These are phyloP conservation scores for Meganola albula DNA, from an alignment of 2,888 invertebrate genomes.

Conservation along the genomic window DNA sequence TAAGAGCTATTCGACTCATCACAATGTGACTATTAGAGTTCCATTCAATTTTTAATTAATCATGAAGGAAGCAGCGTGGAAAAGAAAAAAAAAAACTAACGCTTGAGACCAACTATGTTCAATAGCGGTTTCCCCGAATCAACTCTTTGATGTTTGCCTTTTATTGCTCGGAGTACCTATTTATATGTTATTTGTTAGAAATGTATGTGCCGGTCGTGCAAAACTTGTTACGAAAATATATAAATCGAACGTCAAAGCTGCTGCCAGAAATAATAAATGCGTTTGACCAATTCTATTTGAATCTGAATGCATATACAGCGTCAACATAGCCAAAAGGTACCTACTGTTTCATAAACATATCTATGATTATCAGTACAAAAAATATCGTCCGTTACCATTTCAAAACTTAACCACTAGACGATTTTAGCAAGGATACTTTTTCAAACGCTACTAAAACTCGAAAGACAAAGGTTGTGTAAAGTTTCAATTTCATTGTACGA, in stretches of 20 bases:
- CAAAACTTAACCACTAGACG: too few relatives aligned
- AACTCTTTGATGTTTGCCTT: slow-evolving; percentile 59
- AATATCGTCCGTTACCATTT: too few relatives aligned
- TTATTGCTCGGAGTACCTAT: slow-evolving; percentile 54
- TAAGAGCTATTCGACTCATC: slow-evolving; percentile 70
- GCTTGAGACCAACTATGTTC: slow-evolving; percentile 36
- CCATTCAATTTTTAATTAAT: slow-evolving; percentile 66
- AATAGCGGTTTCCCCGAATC: slow-evolving; percentile 46
- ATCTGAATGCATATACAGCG: too few relatives aligned
- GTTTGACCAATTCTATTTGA: too few relatives aligned
- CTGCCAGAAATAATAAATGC: slow-evolving; percentile 47
- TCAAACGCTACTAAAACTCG: too few relatives aligned
- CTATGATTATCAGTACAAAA: too few relatives aligned
- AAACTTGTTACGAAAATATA: slow-evolving; percentile 45
- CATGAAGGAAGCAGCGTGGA: slow-evolving; percentile 21
- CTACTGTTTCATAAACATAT: too few relatives aligned
- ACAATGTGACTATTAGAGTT: slow-evolving; percentile 67
- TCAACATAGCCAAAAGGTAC: too few relatives aligned
- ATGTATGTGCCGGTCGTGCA: slow-evolving; percentile 47
- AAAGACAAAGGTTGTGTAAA: slow-evolving; percentile 32
- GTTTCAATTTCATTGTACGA: slow-evolving; percentile 49
- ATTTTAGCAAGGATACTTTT: too few relatives aligned
- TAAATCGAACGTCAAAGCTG: slow-evolving; percentile 42
- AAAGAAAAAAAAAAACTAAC: slow-evolving; percentile 27
- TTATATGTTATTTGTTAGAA: slow-evolving; percentile 54